Evolutionary conservation across 2,797 vertebrate species (phyloP).

Genomic region (Microchirus variegatus): DNA sequence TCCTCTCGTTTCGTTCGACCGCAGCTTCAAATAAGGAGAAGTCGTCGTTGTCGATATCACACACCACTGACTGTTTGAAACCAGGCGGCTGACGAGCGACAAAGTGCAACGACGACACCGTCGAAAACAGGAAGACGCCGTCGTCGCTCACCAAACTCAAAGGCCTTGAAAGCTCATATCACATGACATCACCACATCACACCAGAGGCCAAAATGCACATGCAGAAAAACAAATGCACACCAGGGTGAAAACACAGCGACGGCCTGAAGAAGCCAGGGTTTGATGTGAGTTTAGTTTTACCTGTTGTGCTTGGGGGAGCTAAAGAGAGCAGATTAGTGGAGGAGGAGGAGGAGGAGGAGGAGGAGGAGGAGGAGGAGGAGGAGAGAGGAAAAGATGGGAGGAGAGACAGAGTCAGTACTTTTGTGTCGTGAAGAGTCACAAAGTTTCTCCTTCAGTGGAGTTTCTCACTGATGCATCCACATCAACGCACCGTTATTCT

Average conservation of each 20-base stretch:
- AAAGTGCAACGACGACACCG: slow-evolving; percentile 53
- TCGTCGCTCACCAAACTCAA: too few relatives aligned
- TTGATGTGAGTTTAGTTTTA: slow-evolving; percentile 77
- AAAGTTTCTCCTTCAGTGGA: slow-evolving; percentile 42
- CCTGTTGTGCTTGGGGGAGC: slow-evolving; percentile 99
- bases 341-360: slow-evolving; percentile 29
- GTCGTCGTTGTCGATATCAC: slow-evolving; percentile 24
- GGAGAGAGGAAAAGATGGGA: slow-evolving; percentile 19
- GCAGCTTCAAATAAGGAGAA: neutral
- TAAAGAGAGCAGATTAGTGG: slow-evolving; percentile 79
- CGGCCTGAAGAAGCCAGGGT: slow-evolving; percentile 70
- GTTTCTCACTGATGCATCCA: slow-evolving; percentile 61
- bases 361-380: slow-evolving; percentile 39
- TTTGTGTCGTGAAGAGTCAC: slow-evolving; percentile 53
- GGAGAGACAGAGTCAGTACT: slow-evolving; percentile 66
- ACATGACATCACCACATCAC: slow-evolving; percentile 4
- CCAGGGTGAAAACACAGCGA: slow-evolving; percentile 57
- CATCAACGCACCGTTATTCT: neutral
- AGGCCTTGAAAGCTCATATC: neutral
- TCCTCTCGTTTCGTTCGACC: too few relatives aligned
- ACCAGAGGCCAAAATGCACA: slow-evolving; percentile 51
- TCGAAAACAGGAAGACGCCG: neutral
- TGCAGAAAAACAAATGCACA: slow-evolving; percentile 52
- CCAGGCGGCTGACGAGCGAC: slow-evolving; percentile 42
- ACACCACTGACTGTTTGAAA: slow-evolving; percentile 45